Evolutionary conservation across 2,797 vertebrate genomes (phyloP).

Genomic region (Acomys russatus): DNA sequence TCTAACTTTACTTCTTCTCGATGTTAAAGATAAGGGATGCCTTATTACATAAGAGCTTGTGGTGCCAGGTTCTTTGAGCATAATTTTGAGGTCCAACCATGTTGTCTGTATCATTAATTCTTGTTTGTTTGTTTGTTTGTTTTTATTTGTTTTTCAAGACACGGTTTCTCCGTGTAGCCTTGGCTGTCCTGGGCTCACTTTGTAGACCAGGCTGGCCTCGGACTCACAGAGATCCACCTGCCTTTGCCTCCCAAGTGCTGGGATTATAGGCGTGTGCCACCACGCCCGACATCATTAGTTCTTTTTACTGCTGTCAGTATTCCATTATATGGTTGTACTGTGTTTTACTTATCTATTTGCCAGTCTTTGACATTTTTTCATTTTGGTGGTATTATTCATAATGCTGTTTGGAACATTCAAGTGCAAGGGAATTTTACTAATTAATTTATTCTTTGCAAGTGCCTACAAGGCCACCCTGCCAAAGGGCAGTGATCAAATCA

Average conservation of each 20-base stretch:
- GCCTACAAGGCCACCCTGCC: too few species aligned
- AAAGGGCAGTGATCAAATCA: too few species aligned
- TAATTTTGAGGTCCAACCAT: background rate
- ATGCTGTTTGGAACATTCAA: slow-evolving; percentile 3
- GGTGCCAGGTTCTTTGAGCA: background rate
- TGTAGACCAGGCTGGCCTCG: too few species aligned
- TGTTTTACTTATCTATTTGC: slow-evolving; percentile 26
- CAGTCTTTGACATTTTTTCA: background rate
- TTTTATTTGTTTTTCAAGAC: too few species aligned
- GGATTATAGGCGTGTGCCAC: too few species aligned
- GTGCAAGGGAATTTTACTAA: background rate
- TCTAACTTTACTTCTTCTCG: slow-evolving; percentile 41
- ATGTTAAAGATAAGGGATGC: background rate
- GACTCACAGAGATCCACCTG: too few species aligned
- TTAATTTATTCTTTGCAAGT: background rate
- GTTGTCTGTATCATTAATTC: background rate
- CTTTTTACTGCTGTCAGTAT: background rate
- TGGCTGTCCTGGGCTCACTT: too few species aligned
- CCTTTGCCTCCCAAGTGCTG: too few species aligned
- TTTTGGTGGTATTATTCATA: background rate
- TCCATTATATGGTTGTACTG: background rate
- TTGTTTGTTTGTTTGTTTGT: background rate
- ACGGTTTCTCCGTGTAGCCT: too few species aligned
- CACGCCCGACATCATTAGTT: background rate
- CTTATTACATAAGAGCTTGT: background rate